Evolutionary conservation across 1,140 invertebrate genomes (phyloP).

Genomic region (Drosophila yakuba): DNA sequence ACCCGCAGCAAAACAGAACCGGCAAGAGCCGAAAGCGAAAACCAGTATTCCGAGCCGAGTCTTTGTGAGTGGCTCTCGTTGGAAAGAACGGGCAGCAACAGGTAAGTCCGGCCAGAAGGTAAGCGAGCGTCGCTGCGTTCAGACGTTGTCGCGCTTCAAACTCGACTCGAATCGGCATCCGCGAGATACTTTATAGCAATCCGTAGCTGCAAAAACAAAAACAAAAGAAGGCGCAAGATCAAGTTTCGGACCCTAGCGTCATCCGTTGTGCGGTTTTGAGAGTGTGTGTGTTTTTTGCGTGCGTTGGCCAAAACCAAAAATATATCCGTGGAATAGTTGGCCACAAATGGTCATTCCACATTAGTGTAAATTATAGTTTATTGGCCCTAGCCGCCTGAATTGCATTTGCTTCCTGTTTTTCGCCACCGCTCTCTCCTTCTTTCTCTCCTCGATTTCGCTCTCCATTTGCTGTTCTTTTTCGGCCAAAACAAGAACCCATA

Average conservation of each 20-base stretch:
- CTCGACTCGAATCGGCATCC: conserved; percentile 12
- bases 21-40: conserved; percentile 62
- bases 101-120: conserved; percentile 73
- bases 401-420: conserved; percentile 6
- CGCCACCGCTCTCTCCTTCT: conserved; percentile 17
- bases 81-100: conserved; percentile 59
- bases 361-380: conserved; percentile 28
- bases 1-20: conserved; percentile 71
- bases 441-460: background rate
- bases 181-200: conserved; percentile 26
- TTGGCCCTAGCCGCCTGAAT: conserved; percentile 7
- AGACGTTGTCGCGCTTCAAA: conserved; percentile 70
- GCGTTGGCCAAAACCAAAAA: conserved; percentile 44
- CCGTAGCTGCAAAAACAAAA: conserved; percentile 24
- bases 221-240: conserved; percentile 53
- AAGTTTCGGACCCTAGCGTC: conserved; percentile 76
- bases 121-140: conserved; percentile 71
- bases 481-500: conserved; percentile 56
- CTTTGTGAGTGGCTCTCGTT: conserved; percentile 10
- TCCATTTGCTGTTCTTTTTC: conserved; percentile 41
- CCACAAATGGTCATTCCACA: conserved; percentile 32
- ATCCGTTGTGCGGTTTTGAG: conserved; percentile 47
- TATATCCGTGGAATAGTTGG: conserved; percentile 39
- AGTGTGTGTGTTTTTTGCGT: conserved; percentile 49
- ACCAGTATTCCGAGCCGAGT: conserved; percentile 61